phyloP scores from a whole-genome alignment of 2,113 vertebrate genomes.

The Clarias batrachus region DNA sequence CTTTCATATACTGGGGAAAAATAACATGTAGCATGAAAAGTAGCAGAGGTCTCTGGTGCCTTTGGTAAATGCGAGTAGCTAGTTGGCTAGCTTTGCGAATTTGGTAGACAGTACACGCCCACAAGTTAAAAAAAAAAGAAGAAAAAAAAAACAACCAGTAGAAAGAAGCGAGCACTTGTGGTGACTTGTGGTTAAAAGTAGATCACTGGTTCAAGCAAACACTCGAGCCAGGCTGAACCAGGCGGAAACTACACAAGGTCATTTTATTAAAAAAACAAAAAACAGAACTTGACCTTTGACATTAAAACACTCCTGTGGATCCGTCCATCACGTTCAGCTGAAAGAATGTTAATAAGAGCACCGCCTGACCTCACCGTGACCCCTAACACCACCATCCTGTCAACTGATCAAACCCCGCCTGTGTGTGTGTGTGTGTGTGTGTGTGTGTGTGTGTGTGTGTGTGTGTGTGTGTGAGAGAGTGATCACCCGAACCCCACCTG shows the following conservation, averaged over 20 bases:
- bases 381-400: slow-evolving; percentile 1
- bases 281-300: slow-evolving; percentile 4
- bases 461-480: not conserved
- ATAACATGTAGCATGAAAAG: no score
- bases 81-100: no score
- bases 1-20: no score
- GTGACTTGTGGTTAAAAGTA: no score
- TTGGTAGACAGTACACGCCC: no score
- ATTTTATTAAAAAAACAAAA: not conserved
- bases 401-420: slow-evolving; percentile 1
- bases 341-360: not conserved
- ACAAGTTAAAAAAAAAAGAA: no score
- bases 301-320: not conserved
- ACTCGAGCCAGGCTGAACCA: no score
- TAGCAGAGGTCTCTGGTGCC: no score
- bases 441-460: slow-evolving; percentile 8
- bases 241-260: not conserved
- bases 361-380: slow-evolving; percentile 3
- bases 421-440: not conserved
- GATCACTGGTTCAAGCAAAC: no score
- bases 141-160: no score
- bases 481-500: not conserved
- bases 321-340: slow-evolving; percentile 5
- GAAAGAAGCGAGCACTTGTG: no score
- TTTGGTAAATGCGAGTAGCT: no score